A percentile compares a stretch with the other conserved stretches of the same genome.
Evolutionary conservation across 2,888 invertebrate genomes (phyloP).

Genomic region (Pandemis cinnamomeana): DNA sequence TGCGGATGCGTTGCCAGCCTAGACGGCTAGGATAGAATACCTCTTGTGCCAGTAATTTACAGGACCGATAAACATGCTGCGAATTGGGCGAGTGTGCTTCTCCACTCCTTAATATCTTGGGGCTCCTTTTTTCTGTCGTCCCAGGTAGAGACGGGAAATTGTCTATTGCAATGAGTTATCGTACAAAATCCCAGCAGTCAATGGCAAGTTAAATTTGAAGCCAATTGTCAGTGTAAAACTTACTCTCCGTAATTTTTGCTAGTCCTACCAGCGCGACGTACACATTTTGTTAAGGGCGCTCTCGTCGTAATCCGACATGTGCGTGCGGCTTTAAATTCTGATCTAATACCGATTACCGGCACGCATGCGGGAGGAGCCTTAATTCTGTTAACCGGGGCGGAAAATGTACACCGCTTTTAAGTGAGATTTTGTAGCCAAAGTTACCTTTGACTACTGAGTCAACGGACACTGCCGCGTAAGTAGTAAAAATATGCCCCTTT

Average conservation of each 20-base stretch:
- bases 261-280: slow-evolving; percentile 45
- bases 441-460: neutral
- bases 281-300: slow-evolving; percentile 56
- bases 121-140: too few species aligned
- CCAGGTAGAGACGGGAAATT: too few species aligned
- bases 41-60: too few species aligned
- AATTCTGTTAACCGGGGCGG: slow-evolving; percentile 40
- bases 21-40: too few species aligned
- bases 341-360: slow-evolving; percentile 79
- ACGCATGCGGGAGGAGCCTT: slow-evolving; percentile 57
- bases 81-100: too few species aligned
- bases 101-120: too few species aligned
- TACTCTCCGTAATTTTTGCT: neutral
- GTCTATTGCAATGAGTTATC: too few species aligned
- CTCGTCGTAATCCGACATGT: slow-evolving; percentile 76
- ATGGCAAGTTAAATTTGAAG: neutral
- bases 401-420: slow-evolving; percentile 33
- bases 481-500: too few species aligned
- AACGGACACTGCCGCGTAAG: too few species aligned
- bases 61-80: too few species aligned
- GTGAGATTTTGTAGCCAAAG: slow-evolving; percentile 15
- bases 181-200: too few species aligned
- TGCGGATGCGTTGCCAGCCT: too few species aligned
- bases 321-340: slow-evolving; percentile 78
- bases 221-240: neutral